Conservation (phyloP, 2,797 vertebrate species). For the Saxicola maurus region DNA sequence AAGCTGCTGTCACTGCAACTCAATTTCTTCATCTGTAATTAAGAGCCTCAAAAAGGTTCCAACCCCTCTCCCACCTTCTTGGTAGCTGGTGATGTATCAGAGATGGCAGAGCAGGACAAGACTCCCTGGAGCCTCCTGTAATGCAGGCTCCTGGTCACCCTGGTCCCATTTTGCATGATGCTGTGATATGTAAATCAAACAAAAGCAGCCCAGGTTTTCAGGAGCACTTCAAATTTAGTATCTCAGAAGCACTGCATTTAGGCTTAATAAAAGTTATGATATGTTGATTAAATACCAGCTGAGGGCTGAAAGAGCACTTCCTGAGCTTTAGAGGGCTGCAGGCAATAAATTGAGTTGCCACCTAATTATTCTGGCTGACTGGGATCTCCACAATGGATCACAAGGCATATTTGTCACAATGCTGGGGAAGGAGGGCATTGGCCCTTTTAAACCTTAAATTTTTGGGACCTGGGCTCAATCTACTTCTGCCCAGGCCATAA, state of each 20-base stretch:
- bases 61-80: background rate
- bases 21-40: background rate
- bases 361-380: conserved; percentile 62
- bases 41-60: background rate
- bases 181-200: conserved; percentile 65
- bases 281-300: conserved; percentile 70
- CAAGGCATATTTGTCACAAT: conserved; percentile 3
- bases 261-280: conserved; percentile 70
- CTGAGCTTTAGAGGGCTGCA: conserved; percentile 57
- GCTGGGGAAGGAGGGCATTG: background rate
- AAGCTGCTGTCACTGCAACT: background rate
- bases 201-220: conserved; percentile 53
- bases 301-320: conserved; percentile 61
- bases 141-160: background rate
- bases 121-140: background rate
- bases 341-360: conserved; percentile 56
- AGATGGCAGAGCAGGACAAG: background rate
- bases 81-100: background rate
- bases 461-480: background rate
- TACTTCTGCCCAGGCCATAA: background rate
- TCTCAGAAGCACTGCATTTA: conserved; percentile 65
- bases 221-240: conserved; percentile 64
- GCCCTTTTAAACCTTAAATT: background rate
- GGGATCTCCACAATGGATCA: conserved; percentile 41
- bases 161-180: conserved; percentile 4